Percentiles rank a stretch among this genome's conserved stretches.
Conservation (phyloP, 2,113 vertebrate species). For the Panurus biarmicus region DNA sequence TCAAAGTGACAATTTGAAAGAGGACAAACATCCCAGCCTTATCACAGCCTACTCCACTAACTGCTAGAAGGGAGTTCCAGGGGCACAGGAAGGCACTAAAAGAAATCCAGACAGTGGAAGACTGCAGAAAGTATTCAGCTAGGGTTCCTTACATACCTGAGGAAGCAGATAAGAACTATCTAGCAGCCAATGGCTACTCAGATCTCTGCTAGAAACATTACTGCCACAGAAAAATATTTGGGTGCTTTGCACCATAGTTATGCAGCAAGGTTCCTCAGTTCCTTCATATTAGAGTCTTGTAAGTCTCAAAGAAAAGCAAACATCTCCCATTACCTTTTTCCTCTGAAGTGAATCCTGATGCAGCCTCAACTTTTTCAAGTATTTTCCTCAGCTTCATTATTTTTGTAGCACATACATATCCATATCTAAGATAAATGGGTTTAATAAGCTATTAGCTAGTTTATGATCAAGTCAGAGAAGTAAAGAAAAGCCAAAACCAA, state of each 20-base stretch:
- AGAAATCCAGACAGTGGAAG: neutral
- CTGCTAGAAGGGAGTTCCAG: neutral
- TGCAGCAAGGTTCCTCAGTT: neutral
- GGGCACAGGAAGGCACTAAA: neutral
- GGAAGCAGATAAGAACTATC: neutral
- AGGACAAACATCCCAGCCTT: neutral
- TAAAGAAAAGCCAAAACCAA: neutral
- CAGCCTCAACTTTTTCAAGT: conserved; percentile 96
- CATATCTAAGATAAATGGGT: conserved; percentile 78
- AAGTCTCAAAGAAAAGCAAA: neutral
- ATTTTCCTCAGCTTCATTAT: conserved; percentile 98
- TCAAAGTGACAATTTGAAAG: neutral
- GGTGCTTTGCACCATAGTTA: neutral
- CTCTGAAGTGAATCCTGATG: conserved; percentile 98
- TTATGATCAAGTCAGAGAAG: neutral
- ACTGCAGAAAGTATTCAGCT: neutral
- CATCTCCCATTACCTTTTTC: conserved; percentile 84
- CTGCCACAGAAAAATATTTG: neutral
- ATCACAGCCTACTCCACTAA: neutral
- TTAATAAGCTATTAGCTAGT: conserved; percentile 22
- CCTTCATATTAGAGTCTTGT: neutral
- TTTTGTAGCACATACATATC: conserved; percentile 97
- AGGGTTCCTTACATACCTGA: neutral
- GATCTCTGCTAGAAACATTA: neutral
- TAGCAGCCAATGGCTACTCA: neutral